Base-by-base conservation (phyloP, 2,113 vertebrate genomes). In the Antechinus flavipes region DNA sequence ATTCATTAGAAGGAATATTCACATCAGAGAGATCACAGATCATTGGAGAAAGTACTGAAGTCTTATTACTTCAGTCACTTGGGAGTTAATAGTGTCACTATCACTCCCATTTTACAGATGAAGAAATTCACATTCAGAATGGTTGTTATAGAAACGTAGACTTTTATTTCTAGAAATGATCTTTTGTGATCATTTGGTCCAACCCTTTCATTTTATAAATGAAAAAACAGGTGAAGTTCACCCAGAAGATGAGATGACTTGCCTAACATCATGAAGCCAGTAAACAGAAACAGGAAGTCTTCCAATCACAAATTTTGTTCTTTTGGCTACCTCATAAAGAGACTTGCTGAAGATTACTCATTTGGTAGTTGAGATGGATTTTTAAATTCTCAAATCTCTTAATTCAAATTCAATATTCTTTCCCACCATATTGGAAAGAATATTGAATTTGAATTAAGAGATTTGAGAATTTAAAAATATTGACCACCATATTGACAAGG, bases 281-380 rank as follows among this genome's bases (percentile, higher is more conserved):
- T 53, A 93, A 91, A 8, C 56, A 94, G 90, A 94, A 91, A 93
- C 49, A 90, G 27, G 35, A 76, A 76, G 23, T 84, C 89, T 90
- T 26, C 42, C 50, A 49, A 35, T 56, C 84, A 53, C 52, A 42
- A 58, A 47, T 76, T 6, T 42, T 42, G 6, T 14, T 42, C 16
- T 76, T 76, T 76, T 16, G 2, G 6, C 14, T 8, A 76, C 68
- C 68, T n/a, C 35, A 76, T 16, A 42, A 68, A 68, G 35, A 76
- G 61, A 35, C 61, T 68, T 68, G 58, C 30, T 16, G 12, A 35
- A 35, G 12, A 35, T 68, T 68, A 42, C 16, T 76, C 35, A 76
- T 5, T 8, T 22, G 68, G 16, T 42, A 8, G 35, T 76, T n/a
- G 68, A 76, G 19, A 16, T 76, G 68, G 35, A n/a, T 10, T 52